Percentiles rank a stretch among this genome's conserved stretches.
Evolutionary conservation across 2,888 invertebrate species (phyloP).

Genomic region (Troides aeacus): DNA sequence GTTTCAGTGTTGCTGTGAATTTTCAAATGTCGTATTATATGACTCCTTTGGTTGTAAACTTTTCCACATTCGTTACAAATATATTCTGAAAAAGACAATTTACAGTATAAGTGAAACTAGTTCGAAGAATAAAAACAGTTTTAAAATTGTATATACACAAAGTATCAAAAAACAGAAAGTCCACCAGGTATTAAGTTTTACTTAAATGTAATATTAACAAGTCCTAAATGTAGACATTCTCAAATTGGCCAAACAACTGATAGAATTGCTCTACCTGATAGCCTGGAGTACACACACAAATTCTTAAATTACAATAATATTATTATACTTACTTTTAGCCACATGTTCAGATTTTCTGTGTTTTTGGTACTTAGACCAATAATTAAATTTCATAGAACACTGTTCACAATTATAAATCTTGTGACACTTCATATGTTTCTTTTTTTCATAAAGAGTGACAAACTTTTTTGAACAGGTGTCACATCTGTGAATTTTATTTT

Average conservation of each 20-base stretch:
- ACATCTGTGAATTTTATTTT: slow-evolving; percentile 61
- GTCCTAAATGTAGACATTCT: no score
- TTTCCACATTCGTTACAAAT: slow-evolving; percentile 65
- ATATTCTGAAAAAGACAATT: slow-evolving; percentile 52
- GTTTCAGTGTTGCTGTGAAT: slow-evolving; percentile 44
- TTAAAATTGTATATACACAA: no score
- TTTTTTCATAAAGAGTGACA: slow-evolving; percentile 64
- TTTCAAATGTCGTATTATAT: slow-evolving; percentile 63
- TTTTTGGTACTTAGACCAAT: slow-evolving; percentile 68
- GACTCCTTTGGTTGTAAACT: slow-evolving; percentile 57
- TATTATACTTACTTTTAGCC: slow-evolving; percentile 45
- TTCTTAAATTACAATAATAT: background rate
- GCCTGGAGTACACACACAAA: background rate
- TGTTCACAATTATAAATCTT: slow-evolving; percentile 70
- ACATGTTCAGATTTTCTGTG: slow-evolving; percentile 67
- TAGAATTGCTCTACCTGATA: no score
- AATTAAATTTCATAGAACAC: slow-evolving; percentile 71
- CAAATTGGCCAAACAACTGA: no score
- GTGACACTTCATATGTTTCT: slow-evolving; percentile 70
- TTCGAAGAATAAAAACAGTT: no score
- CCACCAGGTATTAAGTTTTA: no score
- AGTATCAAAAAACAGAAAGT: no score
- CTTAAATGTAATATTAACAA: no score
- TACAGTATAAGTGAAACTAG: no score
- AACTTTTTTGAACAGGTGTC: slow-evolving; percentile 75